These are phyloP conservation scores for Andrena trimmerana DNA, from an alignment of 2,888 invertebrate species.

Conservation along the genomic window DNA sequence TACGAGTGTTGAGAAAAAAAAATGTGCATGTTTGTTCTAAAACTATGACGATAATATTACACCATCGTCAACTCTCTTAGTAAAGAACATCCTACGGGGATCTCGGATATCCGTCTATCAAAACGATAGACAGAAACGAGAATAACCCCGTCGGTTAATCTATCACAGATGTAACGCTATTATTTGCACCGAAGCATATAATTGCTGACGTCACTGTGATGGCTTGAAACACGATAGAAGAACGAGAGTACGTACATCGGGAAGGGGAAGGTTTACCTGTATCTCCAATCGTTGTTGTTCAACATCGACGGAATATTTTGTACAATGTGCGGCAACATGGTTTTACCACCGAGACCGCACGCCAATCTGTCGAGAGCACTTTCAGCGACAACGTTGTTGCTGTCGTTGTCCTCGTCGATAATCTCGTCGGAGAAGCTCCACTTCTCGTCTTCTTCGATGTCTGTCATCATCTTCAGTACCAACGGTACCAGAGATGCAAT, in stretches of 20 bases:
- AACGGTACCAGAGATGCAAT: slow-evolving; percentile 93
- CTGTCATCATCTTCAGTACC: slow-evolving; percentile 97
- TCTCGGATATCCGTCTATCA: slow-evolving; percentile 61
- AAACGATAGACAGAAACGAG: slow-evolving; percentile 71
- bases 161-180: slow-evolving; percentile 82
- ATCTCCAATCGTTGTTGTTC: slow-evolving; percentile 92
- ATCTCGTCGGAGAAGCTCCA: slow-evolving; percentile 95
- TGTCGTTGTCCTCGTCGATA: slow-evolving; percentile 97
- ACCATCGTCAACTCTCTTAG: slow-evolving; percentile 70
- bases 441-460: slow-evolving; percentile 95
- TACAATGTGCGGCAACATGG: slow-evolving; percentile 95
- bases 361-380: slow-evolving; percentile 98
- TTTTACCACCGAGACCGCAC: slow-evolving; percentile 98
- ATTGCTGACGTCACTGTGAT: slow-evolving; percentile 80
- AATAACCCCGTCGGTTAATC: slow-evolving; percentile 69
- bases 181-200: slow-evolving; percentile 63
- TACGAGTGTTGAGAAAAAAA: slow-evolving; percentile 15
- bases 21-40: slow-evolving; percentile 71
- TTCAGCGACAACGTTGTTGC: slow-evolving; percentile 98
- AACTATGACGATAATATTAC: slow-evolving; percentile 62
- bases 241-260: neutral
- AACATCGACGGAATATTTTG: slow-evolving; percentile 95
- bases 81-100: slow-evolving; percentile 66
- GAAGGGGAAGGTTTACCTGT: slow-evolving; percentile 85
- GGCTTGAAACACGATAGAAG: neutral